These are phyloP conservation scores for Trissolcus brochymenae DNA, from an alignment of 2,888 invertebrate genomes.

Conservation along the genomic window DNA sequence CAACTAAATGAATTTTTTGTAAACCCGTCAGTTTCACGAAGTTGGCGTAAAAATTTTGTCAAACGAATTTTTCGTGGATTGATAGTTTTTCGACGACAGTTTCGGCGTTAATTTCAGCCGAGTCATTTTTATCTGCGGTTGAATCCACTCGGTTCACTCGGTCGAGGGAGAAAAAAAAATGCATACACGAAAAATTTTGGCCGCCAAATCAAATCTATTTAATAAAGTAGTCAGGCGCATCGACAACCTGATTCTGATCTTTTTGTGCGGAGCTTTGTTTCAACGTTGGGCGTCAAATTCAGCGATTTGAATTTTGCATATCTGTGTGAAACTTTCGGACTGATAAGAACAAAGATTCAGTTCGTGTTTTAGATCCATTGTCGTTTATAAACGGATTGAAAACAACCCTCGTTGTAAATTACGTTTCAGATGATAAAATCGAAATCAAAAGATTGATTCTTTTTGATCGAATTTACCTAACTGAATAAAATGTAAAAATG, in stretches of 20 bases:
- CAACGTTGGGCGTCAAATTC: conserved; percentile 1
- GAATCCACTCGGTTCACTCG: too few relatives aligned
- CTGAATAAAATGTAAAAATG: too few relatives aligned
- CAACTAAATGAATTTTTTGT: too few relatives aligned
- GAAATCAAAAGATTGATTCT: conserved; percentile 47
- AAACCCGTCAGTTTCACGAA: too few relatives aligned
- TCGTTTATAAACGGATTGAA: conserved; percentile 35
- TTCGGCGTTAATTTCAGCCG: neutral
- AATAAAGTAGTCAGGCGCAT: neutral
- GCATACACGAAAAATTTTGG: too few relatives aligned
- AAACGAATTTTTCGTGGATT: too few relatives aligned
- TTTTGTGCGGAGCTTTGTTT: conserved; percentile 20
- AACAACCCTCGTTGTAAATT: conserved; percentile 46
- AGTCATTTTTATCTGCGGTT: too few relatives aligned
- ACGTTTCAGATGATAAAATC: conserved; percentile 65
- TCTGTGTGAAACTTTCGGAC: conserved; percentile 29
- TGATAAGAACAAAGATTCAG: conserved; percentile 43
- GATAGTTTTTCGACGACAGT: neutral
- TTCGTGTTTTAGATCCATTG: conserved; percentile 31
- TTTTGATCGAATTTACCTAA: neutral
- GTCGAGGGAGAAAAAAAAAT: too few relatives aligned
- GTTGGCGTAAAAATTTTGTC: too few relatives aligned
- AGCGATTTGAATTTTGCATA: conserved; percentile 24
- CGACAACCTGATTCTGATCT: conserved; percentile 10
- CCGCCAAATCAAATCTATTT: too few relatives aligned